Conservation (phyloP, 2,888 invertebrate species). For the Epinotia ramella region DNA sequence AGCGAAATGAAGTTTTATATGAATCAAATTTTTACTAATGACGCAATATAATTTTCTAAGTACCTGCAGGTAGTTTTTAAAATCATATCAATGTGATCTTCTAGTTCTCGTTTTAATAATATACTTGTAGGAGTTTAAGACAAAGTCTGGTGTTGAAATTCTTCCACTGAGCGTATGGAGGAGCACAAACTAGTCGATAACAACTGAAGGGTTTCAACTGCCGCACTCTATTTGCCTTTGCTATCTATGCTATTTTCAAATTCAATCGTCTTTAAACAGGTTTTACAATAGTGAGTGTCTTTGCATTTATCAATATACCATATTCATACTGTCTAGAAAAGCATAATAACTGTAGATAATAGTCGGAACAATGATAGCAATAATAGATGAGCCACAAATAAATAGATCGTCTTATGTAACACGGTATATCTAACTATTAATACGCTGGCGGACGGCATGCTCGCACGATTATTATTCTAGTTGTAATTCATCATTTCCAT, state of each 20-base stretch:
- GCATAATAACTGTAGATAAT: conserved; percentile 61
- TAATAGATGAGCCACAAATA: conserved; percentile 38
- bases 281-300: conserved; percentile 55
- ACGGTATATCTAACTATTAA: neutral
- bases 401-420: neutral
- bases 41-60: conserved; percentile 78
- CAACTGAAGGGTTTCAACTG: conserved; percentile 37
- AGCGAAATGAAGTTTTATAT: conserved; percentile 79
- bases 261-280: conserved; percentile 33
- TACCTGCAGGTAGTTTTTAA: conserved; percentile 73
- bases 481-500: neutral
- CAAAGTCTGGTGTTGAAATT: conserved; percentile 53
- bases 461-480: conserved; percentile 14
- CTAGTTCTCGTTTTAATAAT: conserved; percentile 67
- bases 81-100: conserved; percentile 77
- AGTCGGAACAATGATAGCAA: conserved; percentile 45
- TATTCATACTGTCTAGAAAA: conserved; percentile 51
- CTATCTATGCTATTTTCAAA: conserved; percentile 26
- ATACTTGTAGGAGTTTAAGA: conserved; percentile 62
- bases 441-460: conserved; percentile 5
- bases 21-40: conserved; percentile 78
- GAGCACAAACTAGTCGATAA: conserved; percentile 56
- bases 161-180: conserved; percentile 47
- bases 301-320: conserved; percentile 59
- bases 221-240: conserved; percentile 30